Percentiles rank a stretch among this genome's conserved stretches.
Conservation (phyloP, 2,113 vertebrate genomes). For the Baryphthengus martii region DNA sequence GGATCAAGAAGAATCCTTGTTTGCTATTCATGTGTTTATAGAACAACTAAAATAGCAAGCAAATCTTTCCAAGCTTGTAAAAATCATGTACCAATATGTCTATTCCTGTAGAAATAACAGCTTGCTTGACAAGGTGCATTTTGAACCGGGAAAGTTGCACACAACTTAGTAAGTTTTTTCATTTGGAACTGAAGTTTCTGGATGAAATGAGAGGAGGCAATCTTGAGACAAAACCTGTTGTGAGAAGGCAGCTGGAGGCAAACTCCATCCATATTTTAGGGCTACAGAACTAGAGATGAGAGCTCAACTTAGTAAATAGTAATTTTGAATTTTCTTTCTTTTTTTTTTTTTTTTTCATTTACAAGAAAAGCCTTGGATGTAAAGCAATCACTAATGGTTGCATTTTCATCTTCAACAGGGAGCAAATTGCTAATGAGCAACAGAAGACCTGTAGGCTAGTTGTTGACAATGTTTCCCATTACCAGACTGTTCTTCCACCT, state of each 20-base stretch:
- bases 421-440: neutral
- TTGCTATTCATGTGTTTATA: neutral
- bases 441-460: accelerated
- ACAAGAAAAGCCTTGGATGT: neutral
- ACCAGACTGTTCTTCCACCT: neutral
- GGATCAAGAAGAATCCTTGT: neutral
- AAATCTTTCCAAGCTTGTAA: neutral
- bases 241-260: neutral
- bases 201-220: neutral
- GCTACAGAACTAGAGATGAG: neutral
- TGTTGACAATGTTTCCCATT: neutral
- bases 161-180: neutral
- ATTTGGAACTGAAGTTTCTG: neutral
- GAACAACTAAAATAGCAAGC: neutral
- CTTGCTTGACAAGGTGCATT: neutral
- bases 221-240: neutral
- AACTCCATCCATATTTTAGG: neutral
- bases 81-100: neutral
- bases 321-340: neutral
- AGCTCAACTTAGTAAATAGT: neutral
- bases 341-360: neutral
- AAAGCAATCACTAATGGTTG: neutral
- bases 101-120: neutral
- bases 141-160: neutral
- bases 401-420: neutral